Base-by-base conservation (phyloP, 2,113 vertebrate genomes). In the Trinectes maculatus region DNA sequence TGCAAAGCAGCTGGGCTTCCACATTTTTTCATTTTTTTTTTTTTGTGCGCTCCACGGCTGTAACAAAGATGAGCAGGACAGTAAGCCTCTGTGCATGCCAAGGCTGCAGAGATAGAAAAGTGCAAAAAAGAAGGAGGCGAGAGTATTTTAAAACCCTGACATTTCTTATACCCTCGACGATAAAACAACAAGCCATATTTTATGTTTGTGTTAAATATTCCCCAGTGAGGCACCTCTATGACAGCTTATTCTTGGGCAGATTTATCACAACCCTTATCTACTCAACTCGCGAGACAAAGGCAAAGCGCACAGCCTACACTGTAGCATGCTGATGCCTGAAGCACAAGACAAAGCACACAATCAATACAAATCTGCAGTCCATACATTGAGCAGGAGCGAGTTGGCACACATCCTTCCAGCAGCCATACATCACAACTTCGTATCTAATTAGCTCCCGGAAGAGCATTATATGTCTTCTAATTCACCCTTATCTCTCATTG, bases 151-250 rank as follows among this genome's bases (percentile, higher is more conserved):
- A 90, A 91, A 77, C 78, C 71, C 51, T 82, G 79, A 76, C 72
- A 79, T 89, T 78, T 77, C 79, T 68, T 86, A 81, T 71, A 68
- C 83, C 82, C 86, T 74, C n/a, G 77, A 88, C 79, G 33, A 85
- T 91, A 89, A 91, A 91, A 88, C 83, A 87, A 89, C 73, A 83
- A 70, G 82, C 67, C 69, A 83, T 91, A 87, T 89, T 93, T 92
- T 88, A 89, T 89, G 89, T 90, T 89, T 85, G 81, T 60, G 69
- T 91, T 91, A 91, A 93, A 92, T 90, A 92, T 91, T 89, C 89
- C 89, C 87, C 71, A 70, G 87, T 74, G 89, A 67, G 31, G 80
- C 85, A 83, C 81, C 85, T 80, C 87, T 69, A 71, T 90, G 91
- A 91, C 91, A 89, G 88, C 87, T 89, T 90, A 86, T 91, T 92